Evolutionary conservation across 2,888 invertebrate species (phyloP), one percentile per base, ranked within the genome.

Genomic region (Agonopterix alstromeriana): DNA sequence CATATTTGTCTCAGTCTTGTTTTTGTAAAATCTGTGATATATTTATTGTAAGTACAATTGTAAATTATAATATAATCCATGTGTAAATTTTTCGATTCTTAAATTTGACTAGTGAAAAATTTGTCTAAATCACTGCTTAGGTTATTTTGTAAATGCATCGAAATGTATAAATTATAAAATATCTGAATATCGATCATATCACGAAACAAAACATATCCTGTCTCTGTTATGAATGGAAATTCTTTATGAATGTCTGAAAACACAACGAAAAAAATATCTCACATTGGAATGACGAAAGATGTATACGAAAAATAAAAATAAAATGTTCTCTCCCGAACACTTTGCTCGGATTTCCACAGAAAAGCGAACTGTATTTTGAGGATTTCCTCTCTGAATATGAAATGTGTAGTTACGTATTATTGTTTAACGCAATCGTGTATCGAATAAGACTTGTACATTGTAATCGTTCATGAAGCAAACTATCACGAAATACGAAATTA

Each of bases 1-100:
- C 54, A 59, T 72, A 62, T 68, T 63, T 70, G 70, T 74, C 68
- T 76, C 66, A 50, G 54, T 71, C 79, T 70, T 58, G 63, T 75
- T 84, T 78, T 82, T 86, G 84, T 88, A 85, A 78, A 82, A 83
- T 87, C 88, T 88, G 88, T 88, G 88, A 88, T 88, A 88, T 87
- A 88, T 87, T 85, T 88, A 87, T 83, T 82, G 75, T 87, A 87
- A 88, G 85, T 77, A 75, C 64, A 57, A 53, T 71, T 86, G 82
- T 84, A 85, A 72, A 83, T 80, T 73, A 27, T 71, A 74, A 63
- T 72, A 56, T 79, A 73, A 68, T 64, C 54, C 54, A 63, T 59
- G 58, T 77, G 72, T 77, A 77, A 67, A 75, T 63, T 66, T 64
- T 63, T 67, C 55, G 53, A 70, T 55, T 67, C 36, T 60, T 68